phyloP scores from a whole-genome alignment of 2,888 invertebrate species.

The Drosophila kokeensis region DNA sequence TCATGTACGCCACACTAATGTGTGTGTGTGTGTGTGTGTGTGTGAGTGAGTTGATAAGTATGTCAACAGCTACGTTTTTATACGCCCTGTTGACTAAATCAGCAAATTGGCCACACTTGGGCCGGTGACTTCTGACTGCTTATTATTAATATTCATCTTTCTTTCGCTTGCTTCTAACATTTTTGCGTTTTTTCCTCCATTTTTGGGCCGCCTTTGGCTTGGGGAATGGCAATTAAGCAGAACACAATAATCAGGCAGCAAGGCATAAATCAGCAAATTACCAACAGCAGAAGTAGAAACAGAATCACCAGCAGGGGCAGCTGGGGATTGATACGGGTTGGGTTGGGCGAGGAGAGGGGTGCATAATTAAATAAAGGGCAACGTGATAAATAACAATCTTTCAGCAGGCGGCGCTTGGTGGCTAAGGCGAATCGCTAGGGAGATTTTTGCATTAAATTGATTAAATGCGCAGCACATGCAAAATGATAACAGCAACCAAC shows the following conservation, averaged over 20 bases:
- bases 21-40: conserved; percentile 17
- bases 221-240: conserved; percentile 73
- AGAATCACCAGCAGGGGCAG: conserved; percentile 18
- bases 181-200: conserved; percentile 20
- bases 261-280: conserved; percentile 76
- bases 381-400: conserved; percentile 79
- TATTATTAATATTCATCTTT: conserved; percentile 61
- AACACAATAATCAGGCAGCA: conserved; percentile 71
- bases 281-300: conserved; percentile 21
- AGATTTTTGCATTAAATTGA: conserved; percentile 79
- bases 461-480: conserved; percentile 78
- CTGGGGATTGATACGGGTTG: not conserved
- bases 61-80: conserved; percentile 76
- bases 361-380: conserved; percentile 77
- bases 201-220: conserved; percentile 42
- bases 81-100: conserved; percentile 66
- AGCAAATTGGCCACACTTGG: conserved; percentile 76
- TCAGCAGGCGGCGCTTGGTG: conserved; percentile 48
- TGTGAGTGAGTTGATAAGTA: conserved; percentile 71
- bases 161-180: conserved; percentile 8
- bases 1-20: conserved; percentile 33
- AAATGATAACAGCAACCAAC: conserved; percentile 68
- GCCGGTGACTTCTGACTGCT: conserved; percentile 46
- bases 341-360: not conserved
- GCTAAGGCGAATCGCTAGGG: conserved; percentile 63